Conservation (phyloP, 1,140 invertebrate genomes). For the Bombus difficillimus region DNA sequence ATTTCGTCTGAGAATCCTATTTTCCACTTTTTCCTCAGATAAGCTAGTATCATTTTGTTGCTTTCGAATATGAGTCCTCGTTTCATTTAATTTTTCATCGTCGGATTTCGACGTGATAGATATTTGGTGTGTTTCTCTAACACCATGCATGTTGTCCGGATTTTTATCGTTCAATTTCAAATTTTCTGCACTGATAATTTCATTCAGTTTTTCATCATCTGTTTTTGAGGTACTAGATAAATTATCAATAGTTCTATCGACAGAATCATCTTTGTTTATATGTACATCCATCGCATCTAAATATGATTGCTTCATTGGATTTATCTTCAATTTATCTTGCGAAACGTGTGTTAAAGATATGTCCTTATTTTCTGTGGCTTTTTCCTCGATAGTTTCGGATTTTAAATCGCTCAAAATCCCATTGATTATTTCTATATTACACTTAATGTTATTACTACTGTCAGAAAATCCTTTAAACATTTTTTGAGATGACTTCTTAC, state of each 20-base stretch:
- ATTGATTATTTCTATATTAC: conserved; percentile 53
- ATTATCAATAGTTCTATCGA: conserved; percentile 38
- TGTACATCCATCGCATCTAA: conserved; percentile 9
- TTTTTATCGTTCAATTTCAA: conserved; percentile 39
- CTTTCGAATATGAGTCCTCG: conserved; percentile 21
- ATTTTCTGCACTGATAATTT: conserved; percentile 60
- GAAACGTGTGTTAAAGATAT: background rate
- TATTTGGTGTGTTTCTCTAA: conserved; percentile 30
- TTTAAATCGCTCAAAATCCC: conserved; percentile 57
- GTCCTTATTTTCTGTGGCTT: background rate
- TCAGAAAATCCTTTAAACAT: conserved; percentile 64
- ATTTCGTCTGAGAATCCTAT: background rate
- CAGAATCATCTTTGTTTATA: background rate
- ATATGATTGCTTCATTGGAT: background rate
- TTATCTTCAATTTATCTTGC: background rate
- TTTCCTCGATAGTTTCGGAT: conserved; percentile 14
- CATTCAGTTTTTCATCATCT: conserved; percentile 75
- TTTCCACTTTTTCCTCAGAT: background rate
- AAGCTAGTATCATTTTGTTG: background rate
- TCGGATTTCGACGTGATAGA: conserved; percentile 66
- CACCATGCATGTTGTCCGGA: conserved; percentile 4
- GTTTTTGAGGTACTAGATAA: conserved; percentile 69
- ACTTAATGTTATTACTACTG: conserved; percentile 33
- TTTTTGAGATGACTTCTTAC: conserved; percentile 8
- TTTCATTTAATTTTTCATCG: conserved; percentile 72